These are phyloP conservation scores for Lagocephalus sceleratus DNA, from an alignment of 2,797 vertebrate genomes.

Conservation along the genomic window DNA sequence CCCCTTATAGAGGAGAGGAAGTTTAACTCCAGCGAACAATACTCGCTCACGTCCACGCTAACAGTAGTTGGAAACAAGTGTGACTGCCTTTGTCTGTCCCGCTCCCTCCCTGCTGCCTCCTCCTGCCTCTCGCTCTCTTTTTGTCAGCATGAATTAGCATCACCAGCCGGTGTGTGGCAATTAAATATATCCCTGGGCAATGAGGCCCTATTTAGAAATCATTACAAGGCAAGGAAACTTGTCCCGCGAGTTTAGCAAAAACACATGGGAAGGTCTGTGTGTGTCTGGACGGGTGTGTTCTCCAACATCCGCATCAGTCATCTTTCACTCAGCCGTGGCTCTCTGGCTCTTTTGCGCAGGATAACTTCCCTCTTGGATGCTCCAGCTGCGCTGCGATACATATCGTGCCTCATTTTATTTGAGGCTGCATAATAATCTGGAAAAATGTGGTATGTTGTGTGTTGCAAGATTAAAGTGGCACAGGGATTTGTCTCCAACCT, in stretches of 20 bases:
- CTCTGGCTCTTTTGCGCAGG: conserved; percentile 37
- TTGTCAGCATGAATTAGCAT: conserved; percentile 73
- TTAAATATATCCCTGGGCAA: conserved; percentile 74
- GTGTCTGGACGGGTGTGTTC: conserved; percentile 12
- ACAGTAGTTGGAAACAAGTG: conserved; percentile 53
- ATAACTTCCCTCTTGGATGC: conserved; percentile 47
- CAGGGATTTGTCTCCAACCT: too few species aligned
- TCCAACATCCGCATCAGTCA: conserved; percentile 28
- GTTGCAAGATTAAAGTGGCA: too few species aligned
- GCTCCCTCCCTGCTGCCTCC: conserved; percentile 6
- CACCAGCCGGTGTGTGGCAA: conserved; percentile 75
- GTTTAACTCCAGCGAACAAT: conserved; percentile 30
- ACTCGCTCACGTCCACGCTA: conserved; percentile 44
- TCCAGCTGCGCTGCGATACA: conserved; percentile 32
- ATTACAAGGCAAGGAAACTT: conserved; percentile 72
- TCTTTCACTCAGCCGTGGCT: conserved; percentile 47
- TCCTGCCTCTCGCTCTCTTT: conserved; percentile 44
- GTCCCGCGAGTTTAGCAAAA: conserved; percentile 56
- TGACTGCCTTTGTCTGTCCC: conserved; percentile 27
- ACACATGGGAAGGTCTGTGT: conserved; percentile 35
- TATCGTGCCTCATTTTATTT: conserved; percentile 11
- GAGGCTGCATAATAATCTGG: too few species aligned
- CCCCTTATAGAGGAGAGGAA: conserved; percentile 6
- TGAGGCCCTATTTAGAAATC: conserved; percentile 75
- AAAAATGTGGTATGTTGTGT: too few species aligned